Base-by-base conservation (phyloP, 1,140 invertebrate genomes). In the Adoxophyes honmai region DNA sequence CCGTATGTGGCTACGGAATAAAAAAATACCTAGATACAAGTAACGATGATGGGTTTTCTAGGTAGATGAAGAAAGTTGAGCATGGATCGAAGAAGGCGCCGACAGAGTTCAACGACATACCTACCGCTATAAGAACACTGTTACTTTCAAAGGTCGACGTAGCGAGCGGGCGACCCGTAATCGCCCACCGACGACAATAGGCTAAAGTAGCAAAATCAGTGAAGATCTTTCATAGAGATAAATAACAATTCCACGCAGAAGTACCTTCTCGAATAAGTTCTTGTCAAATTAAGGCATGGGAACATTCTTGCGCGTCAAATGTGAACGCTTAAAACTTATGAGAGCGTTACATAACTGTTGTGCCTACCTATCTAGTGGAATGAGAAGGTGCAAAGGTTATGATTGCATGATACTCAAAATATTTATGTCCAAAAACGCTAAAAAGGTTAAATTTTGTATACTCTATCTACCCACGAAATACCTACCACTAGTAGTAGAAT, bases 81-180 rank as follows among this genome's bases (percentile, higher is more conserved):
- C 34, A 18, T 39, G 52, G 59, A 8, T 51, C 33, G 5, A 62
- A 65, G 66, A 68, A 72, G 71, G 66, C 72, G 68, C 61, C 68
- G 64, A 62, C 62, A 55, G 65, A 66, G 78, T 79, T 85, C 80
- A 78, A 71, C 68, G 81, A 79, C 81, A 61, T 70, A 52, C 68
- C 21, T 48, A 16, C 10, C 59, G 60, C 13, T 69, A 68, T 66
- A 67, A 69, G 77, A 81, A 71, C 81, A 83, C 79, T 84, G 78
- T 85, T 83, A 82, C 81, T 85, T 87, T 85, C 81, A 87, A 84
- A 85, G 84, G 81, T 85, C 78, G 75, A 48, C 62, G 42, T 16
- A 48, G 42, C 42, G 42, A 48, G 21, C 42, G 42, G 16, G 42
- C 42, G 42, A 48, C 42, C 42, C 42, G 42, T 48, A 48, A 48